A percentile compares a stretch with the other conserved stretches of the same genome.
Conservation (phyloP, 2,888 invertebrate genomes). For the Molanna angustata region DNA sequence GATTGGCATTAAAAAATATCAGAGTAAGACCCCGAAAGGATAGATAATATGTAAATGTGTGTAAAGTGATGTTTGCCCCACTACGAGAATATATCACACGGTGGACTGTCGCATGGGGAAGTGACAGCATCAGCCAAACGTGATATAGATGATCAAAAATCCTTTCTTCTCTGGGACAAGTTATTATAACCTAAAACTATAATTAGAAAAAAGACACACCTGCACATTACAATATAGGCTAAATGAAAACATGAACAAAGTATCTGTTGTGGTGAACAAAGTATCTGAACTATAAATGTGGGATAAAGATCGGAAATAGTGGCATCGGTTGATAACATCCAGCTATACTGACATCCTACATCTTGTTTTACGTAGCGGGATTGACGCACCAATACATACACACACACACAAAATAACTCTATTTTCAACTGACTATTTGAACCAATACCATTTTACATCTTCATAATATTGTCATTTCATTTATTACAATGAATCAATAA, state of each 20-base stretch:
- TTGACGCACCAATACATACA: too few relatives aligned
- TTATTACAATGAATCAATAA: too few relatives aligned
- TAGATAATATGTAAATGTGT: too few relatives aligned
- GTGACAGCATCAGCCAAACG: constrained; percentile 33
- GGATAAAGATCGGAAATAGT: not conserved
- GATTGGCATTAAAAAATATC: too few relatives aligned
- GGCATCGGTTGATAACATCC: not conserved
- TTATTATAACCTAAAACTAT: constrained; percentile 32
- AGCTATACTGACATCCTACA: not conserved
- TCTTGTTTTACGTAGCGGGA: too few relatives aligned
- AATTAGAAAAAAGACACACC: constrained; percentile 24
- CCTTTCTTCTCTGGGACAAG: constrained; percentile 54
- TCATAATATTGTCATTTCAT: too few relatives aligned
- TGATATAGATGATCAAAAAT: constrained; percentile 63
- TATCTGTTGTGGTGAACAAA: too few relatives aligned
- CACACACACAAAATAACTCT: too few relatives aligned
- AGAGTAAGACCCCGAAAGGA: too few relatives aligned
- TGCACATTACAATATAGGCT: constrained; percentile 38
- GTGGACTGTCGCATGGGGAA: constrained; percentile 32
- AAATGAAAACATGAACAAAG: constrained; percentile 52
- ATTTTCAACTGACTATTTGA: too few relatives aligned
- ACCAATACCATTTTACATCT: too few relatives aligned
- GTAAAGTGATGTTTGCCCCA: constrained; percentile 51
- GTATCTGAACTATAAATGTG: too few relatives aligned
- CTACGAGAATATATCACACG: constrained; percentile 44